Evolutionary conservation across 1,140 invertebrate species (phyloP).

Genomic region (Phocides pigmalion): DNA sequence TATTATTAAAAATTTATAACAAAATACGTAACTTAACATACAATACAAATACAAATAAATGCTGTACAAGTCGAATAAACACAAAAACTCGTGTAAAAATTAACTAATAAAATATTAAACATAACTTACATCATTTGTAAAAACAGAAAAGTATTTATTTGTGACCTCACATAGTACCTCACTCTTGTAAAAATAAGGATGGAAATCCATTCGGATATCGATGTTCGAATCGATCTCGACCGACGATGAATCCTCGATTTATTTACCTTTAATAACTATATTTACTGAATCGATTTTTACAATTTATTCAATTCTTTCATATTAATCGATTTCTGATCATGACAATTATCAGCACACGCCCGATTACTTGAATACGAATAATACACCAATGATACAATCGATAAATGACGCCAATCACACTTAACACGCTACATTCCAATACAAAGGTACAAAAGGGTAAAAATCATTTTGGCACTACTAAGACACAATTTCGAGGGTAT

Average conservation of each 20-base stretch:
- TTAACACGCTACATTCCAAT: constrained; percentile 24
- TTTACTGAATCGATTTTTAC: not conserved
- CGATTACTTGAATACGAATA: too few species aligned
- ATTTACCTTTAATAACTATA: not conserved
- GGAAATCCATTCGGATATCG: too few species aligned
- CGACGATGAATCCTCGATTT: too few species aligned
- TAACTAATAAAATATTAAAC: constrained; percentile 4
- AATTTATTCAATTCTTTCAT: not conserved
- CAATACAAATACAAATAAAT: constrained; percentile 12
- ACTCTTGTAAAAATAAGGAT: too few species aligned
- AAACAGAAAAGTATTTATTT: too few species aligned
- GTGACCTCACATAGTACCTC: too few species aligned
- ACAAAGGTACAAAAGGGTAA: constrained; percentile 59
- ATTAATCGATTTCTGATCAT: not conserved
- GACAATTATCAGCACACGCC: not conserved
- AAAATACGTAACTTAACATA: not conserved
- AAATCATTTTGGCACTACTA: constrained; percentile 69
- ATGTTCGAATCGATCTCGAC: too few species aligned
- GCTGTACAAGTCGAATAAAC: constrained; percentile 11
- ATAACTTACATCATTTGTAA: not conserved
- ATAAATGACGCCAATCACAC: constrained; percentile 27
- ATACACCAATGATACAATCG: not conserved
- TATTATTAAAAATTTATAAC: too few species aligned
- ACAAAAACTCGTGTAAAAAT: not conserved
- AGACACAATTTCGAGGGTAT: constrained; percentile 64